Evolutionary conservation across 2,888 invertebrate genomes (phyloP), one percentile per base, ranked within the genome.

Genomic region (Aelia acuminata): DNA sequence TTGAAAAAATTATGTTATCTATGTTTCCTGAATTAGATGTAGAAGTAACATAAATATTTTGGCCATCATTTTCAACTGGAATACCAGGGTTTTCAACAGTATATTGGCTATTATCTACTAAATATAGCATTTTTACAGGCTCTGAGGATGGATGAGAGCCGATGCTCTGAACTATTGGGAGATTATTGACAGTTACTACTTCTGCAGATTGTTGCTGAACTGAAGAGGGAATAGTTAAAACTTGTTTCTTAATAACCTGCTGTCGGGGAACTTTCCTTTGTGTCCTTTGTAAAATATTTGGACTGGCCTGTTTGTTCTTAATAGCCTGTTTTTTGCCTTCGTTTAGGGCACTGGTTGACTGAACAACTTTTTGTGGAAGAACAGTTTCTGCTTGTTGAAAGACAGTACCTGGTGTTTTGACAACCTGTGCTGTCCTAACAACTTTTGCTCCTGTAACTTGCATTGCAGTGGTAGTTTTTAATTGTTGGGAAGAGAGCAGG

Each of bases 251-350:
- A 22, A 63, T 26, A 26, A 39, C 31, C 39, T 43, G 39, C 26
- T 47, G 87, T 70, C 63, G 49, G 15, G 31, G 15, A 50, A 89
- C 87, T 87, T 90, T 90, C 63, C 85, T 89, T 35, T 84, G 89
- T 10, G 84, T 80, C 84, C 88, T 90, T 87, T 90, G 90, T 53
- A 90, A 86, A 86, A 90, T 90, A 80, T 90, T 90, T 39, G 90
- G 90, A 87, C 89, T 89, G 43, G 63, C 43, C 43, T 84, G 87
- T 84, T 86, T 89, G 26, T 63, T 85, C 84, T 89, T 89, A 26
- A 57, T 13, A 47, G 75, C n/a, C 35, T 48, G 84, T 84, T 84
- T 84, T n/a, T 84, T 84, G 20, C 15, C 31, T 15, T 48, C 84
- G n/a, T 49, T 84, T 31, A 47, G 50, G 2, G 50, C 47, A 50